Evolutionary conservation across 1,140 invertebrate genomes (phyloP), one percentile per base, ranked within the genome.

Genomic region (Maconellicoccus hirsutus): DNA sequence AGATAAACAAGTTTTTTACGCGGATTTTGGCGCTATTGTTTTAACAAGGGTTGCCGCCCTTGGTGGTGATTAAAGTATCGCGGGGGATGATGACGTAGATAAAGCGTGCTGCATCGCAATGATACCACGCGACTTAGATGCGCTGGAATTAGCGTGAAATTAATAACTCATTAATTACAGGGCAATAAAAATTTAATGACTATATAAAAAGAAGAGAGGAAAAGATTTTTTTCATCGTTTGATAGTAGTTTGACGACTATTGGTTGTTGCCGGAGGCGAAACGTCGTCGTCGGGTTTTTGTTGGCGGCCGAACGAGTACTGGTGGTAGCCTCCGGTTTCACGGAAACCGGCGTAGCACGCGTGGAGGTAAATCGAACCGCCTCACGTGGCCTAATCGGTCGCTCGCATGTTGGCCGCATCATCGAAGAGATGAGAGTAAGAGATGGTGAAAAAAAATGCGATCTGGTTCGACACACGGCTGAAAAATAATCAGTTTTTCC

Each of bases 361-460:
- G 42, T 52, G 42, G 42, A 52, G 42, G 42, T 52, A 52, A 52
- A 52, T 52, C 42, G 42, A 52, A 52, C 42, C 42, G 42, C 42
- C 42, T 52, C 42, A 52, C 42, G 42, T 52, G 42, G 42, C 42
- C 42, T 52, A 52, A 52, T 52, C 42, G 42, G 42, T 52, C 12
- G 42, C 42, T 52, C 42, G 42, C 42, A 52, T 52, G 42, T 33
- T 12, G 29, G 29, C 29, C 29, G 12, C 29, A 33, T 3, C 29
- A 33, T 33, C 29, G 12, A n/a, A n/a, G n/a, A n/a, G n/a, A n/a
- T n/a, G n/a, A n/a, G n/a, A n/a, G n/a, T n/a, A n/a, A n/a, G 42
- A 16, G 3, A 52, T 52, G 3, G 29, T 33, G 3, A 6, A 33
- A 6, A 6, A 33, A 33, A 33, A 3, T 12, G 29, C 6, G 42